Evolutionary conservation across 2,888 invertebrate species (phyloP).

Genomic region (Zygaena filipendulae): DNA sequence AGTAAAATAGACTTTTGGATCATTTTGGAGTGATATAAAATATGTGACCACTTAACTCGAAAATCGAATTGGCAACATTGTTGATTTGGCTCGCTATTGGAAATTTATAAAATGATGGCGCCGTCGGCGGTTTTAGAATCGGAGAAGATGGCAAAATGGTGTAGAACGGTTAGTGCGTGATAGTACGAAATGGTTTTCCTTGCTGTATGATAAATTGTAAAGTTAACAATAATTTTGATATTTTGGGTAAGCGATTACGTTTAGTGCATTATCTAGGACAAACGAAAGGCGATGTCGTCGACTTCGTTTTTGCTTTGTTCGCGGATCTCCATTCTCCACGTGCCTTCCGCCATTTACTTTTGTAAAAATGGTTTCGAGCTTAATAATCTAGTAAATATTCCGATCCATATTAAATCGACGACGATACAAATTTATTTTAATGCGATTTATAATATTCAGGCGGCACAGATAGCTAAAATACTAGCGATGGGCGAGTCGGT

Average conservation of each 20-base stretch:
- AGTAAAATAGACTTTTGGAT: no score
- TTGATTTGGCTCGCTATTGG: constrained; percentile 28
- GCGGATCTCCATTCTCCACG: constrained; percentile 47
- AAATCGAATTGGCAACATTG: no score
- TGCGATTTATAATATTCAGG: no score
- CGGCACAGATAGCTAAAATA: no score
- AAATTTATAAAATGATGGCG: constrained; percentile 30
- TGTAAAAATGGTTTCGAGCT: neutral
- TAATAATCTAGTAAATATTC: no score
- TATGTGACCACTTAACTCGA: no score
- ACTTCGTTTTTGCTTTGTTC: constrained; percentile 66
- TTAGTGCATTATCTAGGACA: no score
- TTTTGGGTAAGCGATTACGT: constrained; percentile 21
- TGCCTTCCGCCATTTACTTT: constrained; percentile 60
- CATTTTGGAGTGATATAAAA: no score
- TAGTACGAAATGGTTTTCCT: no score
- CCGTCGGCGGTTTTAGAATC: constrained; percentile 28
- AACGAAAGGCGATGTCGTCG: no score
- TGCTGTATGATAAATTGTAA: constrained; percentile 14
- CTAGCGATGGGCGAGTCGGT: constrained; percentile 1
- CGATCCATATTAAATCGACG: no score
- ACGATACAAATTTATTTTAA: no score
- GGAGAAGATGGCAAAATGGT: constrained; percentile 49
- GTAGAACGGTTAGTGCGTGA: constrained; percentile 51
- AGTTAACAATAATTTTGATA: constrained; percentile 14